phyloP scores from a whole-genome alignment of 2,113 vertebrate genomes.

The Cacatua alba region DNA sequence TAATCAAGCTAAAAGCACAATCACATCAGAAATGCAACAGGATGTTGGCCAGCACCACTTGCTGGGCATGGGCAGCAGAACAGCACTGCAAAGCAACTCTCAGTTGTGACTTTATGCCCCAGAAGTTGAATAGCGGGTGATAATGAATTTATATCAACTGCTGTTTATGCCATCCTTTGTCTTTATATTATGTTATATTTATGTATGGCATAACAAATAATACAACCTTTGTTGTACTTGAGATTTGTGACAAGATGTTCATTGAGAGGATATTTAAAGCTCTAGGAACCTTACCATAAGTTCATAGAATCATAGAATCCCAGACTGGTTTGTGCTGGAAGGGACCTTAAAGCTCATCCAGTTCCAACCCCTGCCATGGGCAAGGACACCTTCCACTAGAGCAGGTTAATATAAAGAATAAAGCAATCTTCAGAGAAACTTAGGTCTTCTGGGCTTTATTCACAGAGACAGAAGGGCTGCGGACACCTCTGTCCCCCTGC shows the following conservation, averaged over 20 bases:
- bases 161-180: neutral
- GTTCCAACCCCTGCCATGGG: neutral
- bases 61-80: neutral
- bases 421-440: neutral
- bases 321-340: neutral
- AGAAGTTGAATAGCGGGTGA: no score
- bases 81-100: neutral
- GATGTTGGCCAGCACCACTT: no score
- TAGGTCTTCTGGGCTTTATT: neutral
- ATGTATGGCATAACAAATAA: neutral
- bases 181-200: neutral
- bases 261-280: neutral
- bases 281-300: neutral
- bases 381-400: neutral
- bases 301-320: neutral
- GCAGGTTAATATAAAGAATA: neutral
- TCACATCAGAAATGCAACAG: neutral
- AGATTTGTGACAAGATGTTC: neutral
- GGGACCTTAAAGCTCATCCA: neutral
- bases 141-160: neutral
- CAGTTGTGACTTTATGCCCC: neutral
- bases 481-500: neutral
- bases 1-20: neutral
- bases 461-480: neutral
- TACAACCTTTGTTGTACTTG: neutral